These are phyloP conservation scores for Parasteatoda tepidariorum DNA, from an alignment of 1,140 invertebrate species.

Conservation along the genomic window DNA sequence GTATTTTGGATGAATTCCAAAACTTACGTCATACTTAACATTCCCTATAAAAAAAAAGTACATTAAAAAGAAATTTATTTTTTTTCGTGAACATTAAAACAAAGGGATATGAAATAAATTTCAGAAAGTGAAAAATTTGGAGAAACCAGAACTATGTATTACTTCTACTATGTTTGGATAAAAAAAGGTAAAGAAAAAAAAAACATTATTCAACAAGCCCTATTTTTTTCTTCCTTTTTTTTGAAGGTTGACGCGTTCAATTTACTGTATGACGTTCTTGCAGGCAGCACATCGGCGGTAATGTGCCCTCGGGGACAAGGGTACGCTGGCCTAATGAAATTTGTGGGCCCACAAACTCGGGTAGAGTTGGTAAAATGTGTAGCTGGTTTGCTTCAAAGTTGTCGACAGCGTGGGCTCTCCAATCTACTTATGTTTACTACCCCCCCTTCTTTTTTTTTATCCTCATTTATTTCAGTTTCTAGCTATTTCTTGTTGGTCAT, in stretches of 20 bases:
- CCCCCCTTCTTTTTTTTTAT: no score
- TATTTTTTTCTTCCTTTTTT: neutral
- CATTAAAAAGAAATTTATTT: no score
- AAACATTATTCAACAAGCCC: neutral
- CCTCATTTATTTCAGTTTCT: no score
- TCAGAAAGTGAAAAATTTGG: no score
- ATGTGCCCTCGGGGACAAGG: constrained; percentile 21
- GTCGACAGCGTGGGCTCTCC: neutral
- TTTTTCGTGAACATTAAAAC: no score
- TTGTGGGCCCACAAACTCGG: constrained; percentile 37
- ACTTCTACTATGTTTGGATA: no score
- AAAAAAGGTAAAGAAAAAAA: neutral
- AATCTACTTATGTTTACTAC: neutral
- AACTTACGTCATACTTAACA: no score
- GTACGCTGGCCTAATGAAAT: constrained; percentile 43
- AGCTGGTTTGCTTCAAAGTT: constrained; percentile 56
- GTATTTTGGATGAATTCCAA: no score
- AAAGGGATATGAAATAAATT: no score
- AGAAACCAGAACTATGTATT: no score
- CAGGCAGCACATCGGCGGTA: constrained; percentile 39
- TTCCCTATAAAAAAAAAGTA: no score
- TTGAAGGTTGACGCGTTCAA: constrained; percentile 54
- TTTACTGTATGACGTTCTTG: constrained; percentile 55
- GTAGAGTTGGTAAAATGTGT: constrained; percentile 50
- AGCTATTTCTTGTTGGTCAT: no score